phyloP scores from a whole-genome alignment of 2,888 invertebrate genomes.

The Pachliopta kotzebuea region DNA sequence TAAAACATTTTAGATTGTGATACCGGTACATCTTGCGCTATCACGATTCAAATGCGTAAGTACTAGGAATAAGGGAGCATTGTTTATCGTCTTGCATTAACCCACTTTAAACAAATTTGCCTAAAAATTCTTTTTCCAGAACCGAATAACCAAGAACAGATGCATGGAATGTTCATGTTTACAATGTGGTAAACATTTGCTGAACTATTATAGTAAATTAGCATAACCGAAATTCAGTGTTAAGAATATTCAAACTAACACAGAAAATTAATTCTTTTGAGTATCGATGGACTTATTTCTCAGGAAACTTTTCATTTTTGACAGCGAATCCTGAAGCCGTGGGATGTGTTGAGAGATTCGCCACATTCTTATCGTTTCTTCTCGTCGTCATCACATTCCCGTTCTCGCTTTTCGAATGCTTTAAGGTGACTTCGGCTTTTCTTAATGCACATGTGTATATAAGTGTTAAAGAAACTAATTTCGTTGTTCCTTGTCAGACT shows the following conservation, averaged over 20 bases:
- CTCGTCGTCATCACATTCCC: constrained; percentile 89
- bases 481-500: too few species aligned
- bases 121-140: constrained; percentile 12
- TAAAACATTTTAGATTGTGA: constrained; percentile 75
- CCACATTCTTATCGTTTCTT: constrained; percentile 85
- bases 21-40: constrained; percentile 77
- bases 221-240: background rate
- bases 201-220: constrained; percentile 4
- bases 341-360: constrained; percentile 87
- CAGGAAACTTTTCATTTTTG: constrained; percentile 47
- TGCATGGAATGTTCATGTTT: constrained; percentile 22
- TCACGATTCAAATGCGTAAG: constrained; percentile 78
- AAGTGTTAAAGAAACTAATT: too few species aligned
- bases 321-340: constrained; percentile 84
- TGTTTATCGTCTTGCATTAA: constrained; percentile 13
- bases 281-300: background rate
- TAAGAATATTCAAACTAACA: constrained; percentile 1
- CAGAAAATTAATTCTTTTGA: background rate
- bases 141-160: constrained; percentile 28
- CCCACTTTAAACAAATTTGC: constrained; percentile 7
- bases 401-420: constrained; percentile 91
- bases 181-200: constrained; percentile 21
- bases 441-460: background rate
- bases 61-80: constrained; percentile 38
- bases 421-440: constrained; percentile 82